Evolutionary conservation across 1,140 invertebrate genomes (phyloP), one percentile per base, ranked within the genome.

Genomic region (Anastrepha ludens): DNA sequence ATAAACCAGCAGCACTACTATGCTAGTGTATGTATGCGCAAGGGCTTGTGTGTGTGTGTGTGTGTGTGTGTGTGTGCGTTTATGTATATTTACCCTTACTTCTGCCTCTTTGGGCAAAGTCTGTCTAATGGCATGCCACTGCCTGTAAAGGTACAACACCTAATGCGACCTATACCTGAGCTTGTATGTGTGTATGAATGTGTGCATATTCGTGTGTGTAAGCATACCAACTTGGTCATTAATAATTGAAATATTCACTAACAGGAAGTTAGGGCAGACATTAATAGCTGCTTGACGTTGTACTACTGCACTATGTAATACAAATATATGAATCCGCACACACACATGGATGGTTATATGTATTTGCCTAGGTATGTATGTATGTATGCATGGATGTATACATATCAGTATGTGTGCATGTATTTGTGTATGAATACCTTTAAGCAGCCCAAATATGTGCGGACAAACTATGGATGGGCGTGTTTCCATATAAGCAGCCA

Each of bases 191-290:
- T 70, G 41, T 70, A 62, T 4, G 7, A 29, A 29, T 55, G 11
- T 55, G 2, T 55, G 6, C 50, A 11, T 55, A 55, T 55, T 6
- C 11, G 11, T 2, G 50, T 55, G 3, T 55, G 50, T 55, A 55
- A 55, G 50, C 50, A 11, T 11, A 8, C 11, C 50, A 2, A 55
- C 50, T 55, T 55, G 88, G 88, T 88, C 89, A 91, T 91, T 91
- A 91, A 91, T 91, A 91, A 91, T 91, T 91, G 91, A 91, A 91
- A 91, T 91, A 91, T 91, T 91, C 91, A 91, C 90, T 91, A 91
- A 91, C 90, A 91, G 91, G 90, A 91, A 91, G 90, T 91, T 91
- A 11, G 20, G 7, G 91, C 91, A 91, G 86, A 90, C 91, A 91
- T 91, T 91, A 91, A 91, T 91, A 90, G 90, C 91, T 90, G 91